Conservation (phyloP, 2,113 vertebrate genomes). For the Heterocephalus glaber region DNA sequence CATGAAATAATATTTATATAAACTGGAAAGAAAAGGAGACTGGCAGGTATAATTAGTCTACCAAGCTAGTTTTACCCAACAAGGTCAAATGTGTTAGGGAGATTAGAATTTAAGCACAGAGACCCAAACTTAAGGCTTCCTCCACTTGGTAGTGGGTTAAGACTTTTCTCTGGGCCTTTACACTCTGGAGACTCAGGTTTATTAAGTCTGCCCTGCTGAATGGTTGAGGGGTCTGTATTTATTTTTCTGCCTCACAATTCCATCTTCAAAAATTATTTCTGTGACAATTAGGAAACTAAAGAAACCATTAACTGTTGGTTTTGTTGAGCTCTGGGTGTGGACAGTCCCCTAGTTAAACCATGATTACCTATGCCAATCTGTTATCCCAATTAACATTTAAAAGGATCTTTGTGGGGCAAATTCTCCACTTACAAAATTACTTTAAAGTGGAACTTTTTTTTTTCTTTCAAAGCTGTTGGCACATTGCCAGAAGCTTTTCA, state of each 20-base stretch:
- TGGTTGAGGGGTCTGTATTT: neutral
- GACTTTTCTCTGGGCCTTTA: neutral
- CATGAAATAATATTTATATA: neutral
- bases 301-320: neutral
- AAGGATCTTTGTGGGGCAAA: neutral
- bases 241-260: neutral
- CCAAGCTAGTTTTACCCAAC: neutral
- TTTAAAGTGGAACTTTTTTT: neutral
- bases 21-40: accelerated
- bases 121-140: neutral
- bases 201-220: neutral
- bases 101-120: neutral
- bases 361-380: neutral
- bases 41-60: neutral
- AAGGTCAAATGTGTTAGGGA: too few species aligned
- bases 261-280: neutral
- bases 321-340: neutral
- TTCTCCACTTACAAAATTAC: neutral
- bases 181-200: too few species aligned
- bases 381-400: neutral
- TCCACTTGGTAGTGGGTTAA: accelerated
- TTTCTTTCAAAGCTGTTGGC: neutral
- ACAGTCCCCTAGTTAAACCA: neutral
- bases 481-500: neutral
- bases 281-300: neutral